Percentiles rank a stretch among this genome's conserved stretches.
phyloP scores from a whole-genome alignment of 2,113 vertebrate species.

The Prionailurus viverrinus region DNA sequence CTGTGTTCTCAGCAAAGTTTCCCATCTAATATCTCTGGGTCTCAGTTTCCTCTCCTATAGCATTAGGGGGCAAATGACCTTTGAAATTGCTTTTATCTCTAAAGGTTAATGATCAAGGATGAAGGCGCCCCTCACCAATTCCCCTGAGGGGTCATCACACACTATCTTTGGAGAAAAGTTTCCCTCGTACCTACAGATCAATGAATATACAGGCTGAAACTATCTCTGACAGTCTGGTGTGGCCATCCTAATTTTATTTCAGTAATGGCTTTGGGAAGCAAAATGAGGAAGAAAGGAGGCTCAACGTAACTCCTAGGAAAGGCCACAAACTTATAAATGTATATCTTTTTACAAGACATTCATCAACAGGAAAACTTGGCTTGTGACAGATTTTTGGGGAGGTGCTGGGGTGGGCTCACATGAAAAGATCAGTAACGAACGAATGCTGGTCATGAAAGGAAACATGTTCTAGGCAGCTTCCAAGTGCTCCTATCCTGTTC shows the following conservation, averaged over 20 bases:
- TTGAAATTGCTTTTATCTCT: conserved; percentile 11
- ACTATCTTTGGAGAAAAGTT: conserved; percentile 29
- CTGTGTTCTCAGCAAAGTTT: background rate
- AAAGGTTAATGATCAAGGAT: conserved; percentile 4
- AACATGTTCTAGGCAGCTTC: conserved; percentile 18
- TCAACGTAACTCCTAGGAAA: background rate
- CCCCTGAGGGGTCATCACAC: background rate
- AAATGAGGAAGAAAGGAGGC: background rate
- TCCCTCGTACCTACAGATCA: background rate
- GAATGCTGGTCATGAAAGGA: conserved; percentile 13
- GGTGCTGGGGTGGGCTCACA: background rate
- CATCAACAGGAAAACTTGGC: background rate
- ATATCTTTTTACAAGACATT: background rate
- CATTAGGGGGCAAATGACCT: background rate
- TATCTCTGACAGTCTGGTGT: conserved; percentile 11
- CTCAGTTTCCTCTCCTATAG: background rate
- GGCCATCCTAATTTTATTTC: background rate
- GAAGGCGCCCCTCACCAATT: background rate
- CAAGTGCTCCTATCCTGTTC: background rate
- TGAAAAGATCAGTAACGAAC: background rate
- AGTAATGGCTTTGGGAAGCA: background rate
- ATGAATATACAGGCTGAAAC: background rate
- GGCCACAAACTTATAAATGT: background rate
- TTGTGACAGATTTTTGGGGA: background rate
- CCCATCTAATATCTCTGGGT: background rate